Evolutionary conservation across 2,113 vertebrate genomes (phyloP), one percentile per base, ranked within the genome.

Genomic region (Onychorhynchus coronatus): DNA sequence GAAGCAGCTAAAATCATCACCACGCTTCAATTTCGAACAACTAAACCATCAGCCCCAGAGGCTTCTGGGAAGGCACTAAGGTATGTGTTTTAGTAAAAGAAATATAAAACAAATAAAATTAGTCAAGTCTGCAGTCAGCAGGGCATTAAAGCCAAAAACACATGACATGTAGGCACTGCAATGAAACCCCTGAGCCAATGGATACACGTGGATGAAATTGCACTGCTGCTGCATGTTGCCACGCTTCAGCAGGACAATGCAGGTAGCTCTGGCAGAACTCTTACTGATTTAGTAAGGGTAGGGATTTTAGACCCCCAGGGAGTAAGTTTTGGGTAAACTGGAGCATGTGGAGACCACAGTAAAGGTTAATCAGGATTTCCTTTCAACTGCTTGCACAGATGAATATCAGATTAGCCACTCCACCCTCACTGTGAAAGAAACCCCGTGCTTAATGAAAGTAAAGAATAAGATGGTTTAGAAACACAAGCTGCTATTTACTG

Each of bases 361-460:
- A 83, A 77, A 90, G 35, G 47, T 47, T 71, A 93, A 94, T 88
- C 74, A 88, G 58, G 73, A 93, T 56, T 91, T 91, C 78, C 71
- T 91, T 92, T 92, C 85, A 94, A 89, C 71, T 73, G 46, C 62
- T 70, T 53, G 53, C 11, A 84, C 41, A 89, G 87, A 82, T 75
- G 58, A 92, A 3, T 90, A 96, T 92, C 78, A 88, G 63, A 88
- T 88, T 46, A 86, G 61, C 65, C 72, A 67, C 72, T 83, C 85
- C 85, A 77, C 72, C 85, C 52, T 76, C 52, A 28, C 50, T 75
- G 81, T 28, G 42, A 90, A 96, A 94, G 59, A n/a, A n/a, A n/a
- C n/a, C 52, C 47, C 2, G 1, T 4, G 4, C 39, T 50, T 93
- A 85, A 93, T 75, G 33, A 91, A 95, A 85, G 31, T 55, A 59